These are phyloP conservation scores for Rhopalosiphum padi DNA, from an alignment of 1,140 invertebrate genomes.

Conservation along the genomic window DNA sequence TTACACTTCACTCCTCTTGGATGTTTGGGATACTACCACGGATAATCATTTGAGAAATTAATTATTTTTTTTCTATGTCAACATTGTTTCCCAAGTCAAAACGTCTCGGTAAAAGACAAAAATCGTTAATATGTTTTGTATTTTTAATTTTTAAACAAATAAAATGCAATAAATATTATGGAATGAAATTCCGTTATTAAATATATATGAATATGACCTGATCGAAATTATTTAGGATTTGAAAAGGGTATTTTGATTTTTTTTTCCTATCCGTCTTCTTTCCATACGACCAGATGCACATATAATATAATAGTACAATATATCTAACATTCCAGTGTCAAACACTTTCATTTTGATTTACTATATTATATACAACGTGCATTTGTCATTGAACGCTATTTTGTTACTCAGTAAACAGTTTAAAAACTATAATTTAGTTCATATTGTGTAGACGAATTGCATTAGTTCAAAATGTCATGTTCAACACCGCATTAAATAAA, in stretches of 20 bases:
- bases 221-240: background rate
- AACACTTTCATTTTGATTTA: background rate
- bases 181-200: background rate
- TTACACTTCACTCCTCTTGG: background rate
- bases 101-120: background rate
- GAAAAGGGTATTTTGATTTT: background rate
- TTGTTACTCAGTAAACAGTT: background rate
- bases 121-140: background rate
- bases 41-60: slow-evolving; percentile 12
- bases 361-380: background rate
- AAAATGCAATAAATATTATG: background rate
- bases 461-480: background rate
- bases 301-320: background rate
- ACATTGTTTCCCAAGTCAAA: background rate
- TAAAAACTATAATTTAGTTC: background rate
- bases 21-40: background rate
- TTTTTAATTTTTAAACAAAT: background rate
- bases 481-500: slow-evolving; percentile 1
- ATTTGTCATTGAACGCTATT: background rate
- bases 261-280: background rate
- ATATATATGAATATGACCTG: background rate
- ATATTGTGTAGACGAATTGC: background rate
- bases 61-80: background rate
- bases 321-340: background rate
- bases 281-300: too few relatives aligned